Base-by-base conservation (phyloP, 2,888 invertebrate species). In the Dexiosoma caninum region DNA sequence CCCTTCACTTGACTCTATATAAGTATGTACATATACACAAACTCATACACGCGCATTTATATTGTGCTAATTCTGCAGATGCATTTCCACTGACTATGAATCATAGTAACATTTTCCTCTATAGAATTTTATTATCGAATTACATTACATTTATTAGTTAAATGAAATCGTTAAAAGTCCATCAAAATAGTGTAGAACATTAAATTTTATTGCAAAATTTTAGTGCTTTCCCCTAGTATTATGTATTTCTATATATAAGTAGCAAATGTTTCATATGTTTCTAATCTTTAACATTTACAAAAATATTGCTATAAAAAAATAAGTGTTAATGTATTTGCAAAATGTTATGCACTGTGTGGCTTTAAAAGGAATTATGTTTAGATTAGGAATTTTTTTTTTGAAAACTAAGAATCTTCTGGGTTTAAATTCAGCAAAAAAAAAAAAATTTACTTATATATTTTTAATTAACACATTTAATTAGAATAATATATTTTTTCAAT, bases 121-220 rank as follows among this genome's bases (percentile, higher is more conserved):
- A 19, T 62, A 53, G n/a, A 64, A 64, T 62, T 72, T 72, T 42
- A 72, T 53, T 42, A 44, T 44, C 32, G 44, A 12, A 72, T 53
- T 42, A 7, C 10, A 51, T 72, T 16, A n/a, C n/a, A 27, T 23
- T 46, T 64, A 10, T 21, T 57, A 62, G 30, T 27, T 30, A 37
- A 40, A 60, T 19, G 40, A 53, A 53, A 72, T 62, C 51, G 60
- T 72, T 72, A 32, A 60, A 71, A 62, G 32, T 72, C 35, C 53
- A 72, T 72, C 10, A 57, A 55, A 64, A 53, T 51, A 35, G 35
- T 8, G 6, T 14, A 53, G 23, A 55, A 5, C 59, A 72, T 78
- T 66, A 53, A 66, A 55, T 67, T 67, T 78, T 69, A 78, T 57
- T 67, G 9, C 44, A 37, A 62, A 21, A n/a, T n/a, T n/a, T n/a